Evolutionary conservation across 2,113 vertebrate genomes (phyloP).

Genomic region (Embiotoca jacksoni): DNA sequence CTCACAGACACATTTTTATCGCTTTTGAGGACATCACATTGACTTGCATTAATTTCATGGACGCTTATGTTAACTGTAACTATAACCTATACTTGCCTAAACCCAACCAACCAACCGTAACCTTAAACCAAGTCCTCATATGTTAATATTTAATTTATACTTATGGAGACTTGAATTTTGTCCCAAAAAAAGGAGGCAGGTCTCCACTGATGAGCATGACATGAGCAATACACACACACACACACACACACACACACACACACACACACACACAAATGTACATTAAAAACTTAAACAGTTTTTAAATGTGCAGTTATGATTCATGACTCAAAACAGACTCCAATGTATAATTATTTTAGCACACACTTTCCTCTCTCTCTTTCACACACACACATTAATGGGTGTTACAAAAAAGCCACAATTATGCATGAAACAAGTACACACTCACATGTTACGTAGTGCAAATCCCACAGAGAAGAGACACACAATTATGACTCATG

Average conservation of each 20-base stretch:
- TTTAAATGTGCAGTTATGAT: constrained; percentile 33
- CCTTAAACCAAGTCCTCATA: too few species aligned
- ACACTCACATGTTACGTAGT: not conserved
- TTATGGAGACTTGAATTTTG: too few species aligned
- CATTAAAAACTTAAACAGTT: constrained; percentile 8
- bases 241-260: constrained; percentile 1
- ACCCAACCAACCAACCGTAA: too few species aligned
- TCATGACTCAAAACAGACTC: not conserved
- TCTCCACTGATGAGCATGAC: too few species aligned
- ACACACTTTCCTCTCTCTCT: not conserved
- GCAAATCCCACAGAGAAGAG: not conserved
- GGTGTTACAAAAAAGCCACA: not conserved
- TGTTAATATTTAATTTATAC: too few species aligned
- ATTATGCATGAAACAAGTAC: constrained; percentile 5
- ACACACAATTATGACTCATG: constrained; percentile 12
- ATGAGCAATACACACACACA: not conserved
- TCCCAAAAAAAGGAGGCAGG: too few species aligned
- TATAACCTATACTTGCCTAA: too few species aligned
- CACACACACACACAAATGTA: constrained; percentile 2
- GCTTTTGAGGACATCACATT: too few species aligned
- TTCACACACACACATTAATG: too few species aligned
- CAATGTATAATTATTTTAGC: not conserved
- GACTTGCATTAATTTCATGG: too few species aligned
- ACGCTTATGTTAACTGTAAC: too few species aligned
- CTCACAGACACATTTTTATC: too few species aligned